A percentile compares a stretch with the other conserved stretches of the same genome.
These are phyloP conservation scores for Brachionus calyciflorus DNA, from an alignment of 1,140 invertebrate species.

Conservation along the genomic window DNA sequence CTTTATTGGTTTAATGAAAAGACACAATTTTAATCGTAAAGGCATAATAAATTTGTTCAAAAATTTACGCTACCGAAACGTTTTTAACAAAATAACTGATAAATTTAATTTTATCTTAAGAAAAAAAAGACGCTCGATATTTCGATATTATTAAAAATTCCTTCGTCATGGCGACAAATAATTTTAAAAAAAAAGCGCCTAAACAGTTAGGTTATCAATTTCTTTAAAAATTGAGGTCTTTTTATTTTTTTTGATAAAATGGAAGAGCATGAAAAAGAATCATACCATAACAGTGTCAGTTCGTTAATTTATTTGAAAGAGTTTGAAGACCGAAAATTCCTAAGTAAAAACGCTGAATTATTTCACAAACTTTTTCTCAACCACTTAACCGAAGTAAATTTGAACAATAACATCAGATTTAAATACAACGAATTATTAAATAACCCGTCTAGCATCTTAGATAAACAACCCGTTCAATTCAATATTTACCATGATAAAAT, in stretches of 20 bases:
- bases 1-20: too few relatives aligned
- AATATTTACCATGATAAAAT: slow-evolving; percentile 12
- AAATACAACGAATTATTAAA: background rate
- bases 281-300: background rate
- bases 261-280: background rate
- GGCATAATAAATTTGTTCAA: too few relatives aligned
- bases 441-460: background rate
- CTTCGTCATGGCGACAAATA: too few relatives aligned
- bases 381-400: slow-evolving; percentile 1
- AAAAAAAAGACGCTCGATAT: too few relatives aligned
- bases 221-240: too few relatives aligned
- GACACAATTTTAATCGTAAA: too few relatives aligned
- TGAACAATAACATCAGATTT: background rate
- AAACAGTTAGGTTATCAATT: too few relatives aligned
- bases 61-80: too few relatives aligned
- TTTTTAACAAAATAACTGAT: too few relatives aligned
- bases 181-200: too few relatives aligned
- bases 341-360: background rate
- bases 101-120: too few relatives aligned
- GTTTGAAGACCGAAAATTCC: background rate
- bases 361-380: slow-evolving; percentile 9
- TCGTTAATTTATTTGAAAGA: slow-evolving; percentile 5
- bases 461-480: slow-evolving; percentile 3
- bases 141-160: too few relatives aligned
- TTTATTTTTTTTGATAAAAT: background rate